Evolutionary conservation across 2,888 invertebrate species (phyloP).

Genomic region (Pardosa pseudoannulata): DNA sequence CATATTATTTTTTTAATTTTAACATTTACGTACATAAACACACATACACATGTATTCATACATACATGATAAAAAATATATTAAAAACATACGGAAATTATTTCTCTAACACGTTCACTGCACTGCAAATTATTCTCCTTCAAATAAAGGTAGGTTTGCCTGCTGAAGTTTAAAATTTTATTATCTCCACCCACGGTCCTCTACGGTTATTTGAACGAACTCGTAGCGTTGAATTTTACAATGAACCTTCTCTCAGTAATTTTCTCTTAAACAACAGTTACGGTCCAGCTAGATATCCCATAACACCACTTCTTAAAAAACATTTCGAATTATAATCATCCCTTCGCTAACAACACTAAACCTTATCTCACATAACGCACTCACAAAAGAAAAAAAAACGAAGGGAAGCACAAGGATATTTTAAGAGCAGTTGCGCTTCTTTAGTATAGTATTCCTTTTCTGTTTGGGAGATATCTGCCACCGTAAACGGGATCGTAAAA

Average conservation of each 20-base stretch:
- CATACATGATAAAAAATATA: too few relatives aligned
- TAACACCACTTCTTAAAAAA: not conserved
- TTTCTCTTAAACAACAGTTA: constrained; percentile 6
- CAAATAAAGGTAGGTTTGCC: too few relatives aligned
- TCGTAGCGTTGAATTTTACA: not conserved
- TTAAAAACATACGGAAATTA: too few relatives aligned
- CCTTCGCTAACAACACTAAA: not conserved
- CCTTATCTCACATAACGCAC: not conserved
- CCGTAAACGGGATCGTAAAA: constrained; percentile 48
- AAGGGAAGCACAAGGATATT: constrained; percentile 30
- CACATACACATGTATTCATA: too few relatives aligned
- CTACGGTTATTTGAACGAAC: too few relatives aligned
- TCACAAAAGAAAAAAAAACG: not conserved
- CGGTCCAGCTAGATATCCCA: not conserved
- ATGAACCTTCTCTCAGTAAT: not conserved
- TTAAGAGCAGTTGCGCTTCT: constrained; percentile 24
- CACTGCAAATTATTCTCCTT: too few relatives aligned
- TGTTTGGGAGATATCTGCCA: not conserved
- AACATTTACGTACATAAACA: too few relatives aligned
- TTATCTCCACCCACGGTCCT: too few relatives aligned
- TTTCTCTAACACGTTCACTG: too few relatives aligned
- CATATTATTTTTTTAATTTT: too few relatives aligned
- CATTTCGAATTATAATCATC: not conserved
- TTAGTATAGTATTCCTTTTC: not conserved
- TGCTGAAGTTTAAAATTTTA: too few relatives aligned